Conservation (phyloP, 2,113 vertebrate species). For the Aegotheles bennettii region DNA sequence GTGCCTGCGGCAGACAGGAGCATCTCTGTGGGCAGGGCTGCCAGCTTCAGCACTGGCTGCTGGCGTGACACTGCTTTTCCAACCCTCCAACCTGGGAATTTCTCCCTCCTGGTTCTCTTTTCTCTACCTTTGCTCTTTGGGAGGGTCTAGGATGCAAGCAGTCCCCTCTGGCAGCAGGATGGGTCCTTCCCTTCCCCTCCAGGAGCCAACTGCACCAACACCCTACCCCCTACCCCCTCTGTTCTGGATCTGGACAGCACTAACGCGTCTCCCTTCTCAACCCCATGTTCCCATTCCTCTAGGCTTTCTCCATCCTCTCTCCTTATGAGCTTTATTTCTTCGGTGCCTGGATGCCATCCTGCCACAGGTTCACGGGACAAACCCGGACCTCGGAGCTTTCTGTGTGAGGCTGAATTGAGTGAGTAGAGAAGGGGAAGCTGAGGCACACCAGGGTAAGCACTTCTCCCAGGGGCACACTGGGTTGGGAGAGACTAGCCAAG, state of each 20-base stretch:
- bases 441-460: neutral
- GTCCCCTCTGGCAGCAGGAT: neutral
- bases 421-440: neutral
- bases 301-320: neutral
- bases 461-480: rapidly evolving
- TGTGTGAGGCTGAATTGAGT: neutral
- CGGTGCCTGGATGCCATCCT: neutral
- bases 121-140: neutral
- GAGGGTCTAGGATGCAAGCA: neutral
- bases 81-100: neutral
- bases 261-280: neutral
- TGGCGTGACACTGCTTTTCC: neutral
- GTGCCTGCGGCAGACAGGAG: rapidly evolving
- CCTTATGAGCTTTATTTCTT: neutral
- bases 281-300: neutral
- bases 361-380: neutral
- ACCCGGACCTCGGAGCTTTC: neutral
- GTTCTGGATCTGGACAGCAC: neutral
- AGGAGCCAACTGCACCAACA: neutral
- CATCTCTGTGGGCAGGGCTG: neutral
- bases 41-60: neutral
- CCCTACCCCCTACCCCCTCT: neutral
- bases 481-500: neutral
- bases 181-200: neutral
- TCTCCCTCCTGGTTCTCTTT: neutral